Evolutionary conservation across 2,888 invertebrate genomes (phyloP), one percentile per base, ranked within the genome.

Genomic region (Trissolcus brochymenae): DNA sequence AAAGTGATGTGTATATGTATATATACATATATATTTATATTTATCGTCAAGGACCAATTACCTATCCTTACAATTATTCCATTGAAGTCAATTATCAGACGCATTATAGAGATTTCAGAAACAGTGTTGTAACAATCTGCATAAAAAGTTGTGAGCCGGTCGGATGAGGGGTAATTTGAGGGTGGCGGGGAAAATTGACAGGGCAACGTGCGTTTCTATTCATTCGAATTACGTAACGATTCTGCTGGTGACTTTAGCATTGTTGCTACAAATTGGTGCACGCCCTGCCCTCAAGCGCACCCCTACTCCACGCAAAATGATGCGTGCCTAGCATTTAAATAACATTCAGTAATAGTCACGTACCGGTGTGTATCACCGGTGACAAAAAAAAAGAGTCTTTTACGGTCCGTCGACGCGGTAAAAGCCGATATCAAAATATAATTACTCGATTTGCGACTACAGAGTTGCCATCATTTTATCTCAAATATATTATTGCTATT

Each of bases 221-320:
- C 87, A 87, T 84, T 86, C 86, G 85, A 88, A 88, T 89, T 88
- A 89, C 87, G 86, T 84, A 84, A 84, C 87, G 85, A 88, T 88
- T 87, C 89, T 89, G 89, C 81, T 81, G 83, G 85, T 89, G 88
- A 88, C 88, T 89, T 87, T 85, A 84, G 87, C 85, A 88, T 88
- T 88, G 88, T 88, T 87, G 87, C 84, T 86, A 82, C 87, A 88
- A 89, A 89, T 89, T 89, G 88, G 88, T 89, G 85, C 83, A 87
- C 89, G 88, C 88, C 89, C 88, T 84, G 82, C 83, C 85, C 83
- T 82, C 81, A 80, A 82, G 68, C 64, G 81, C 80, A 75, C 72
- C 76, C 81, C 79, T 57, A 56, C 76, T 55, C 55, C 78, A 21
- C 21, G 51, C 67, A 50, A 76, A 78, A 77, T 78, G 70, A 76